A percentile compares a stretch with the other conserved stretches of the same genome.
These are phyloP conservation scores for Vespertilio murinus DNA, from an alignment of 2,797 vertebrate species.

Conservation along the genomic window DNA sequence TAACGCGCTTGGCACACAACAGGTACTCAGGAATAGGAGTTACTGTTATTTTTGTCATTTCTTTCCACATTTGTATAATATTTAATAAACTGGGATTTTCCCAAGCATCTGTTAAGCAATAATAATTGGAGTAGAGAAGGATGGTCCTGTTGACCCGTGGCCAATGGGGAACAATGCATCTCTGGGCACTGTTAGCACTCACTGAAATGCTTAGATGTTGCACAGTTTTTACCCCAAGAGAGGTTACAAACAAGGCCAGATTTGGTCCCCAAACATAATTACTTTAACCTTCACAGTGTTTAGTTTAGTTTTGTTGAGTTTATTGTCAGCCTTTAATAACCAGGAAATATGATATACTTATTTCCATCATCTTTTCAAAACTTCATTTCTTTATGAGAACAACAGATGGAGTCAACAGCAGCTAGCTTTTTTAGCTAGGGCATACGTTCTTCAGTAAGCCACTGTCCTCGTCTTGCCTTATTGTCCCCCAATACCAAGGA, in stretches of 20 bases:
- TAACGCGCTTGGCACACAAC: background rate
- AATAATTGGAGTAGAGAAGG: background rate
- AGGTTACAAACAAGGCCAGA: background rate
- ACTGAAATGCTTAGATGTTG: background rate
- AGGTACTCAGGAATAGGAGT: background rate
- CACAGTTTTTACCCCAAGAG: background rate
- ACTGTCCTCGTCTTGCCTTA: background rate
- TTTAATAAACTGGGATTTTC: background rate
- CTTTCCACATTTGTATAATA: slow-evolving; percentile 1
- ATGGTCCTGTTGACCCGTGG: background rate
- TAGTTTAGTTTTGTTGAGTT: background rate
- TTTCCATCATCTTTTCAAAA: background rate
- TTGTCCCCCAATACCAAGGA: background rate
- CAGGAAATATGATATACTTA: background rate
- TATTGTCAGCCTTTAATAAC: slow-evolving; percentile 33
- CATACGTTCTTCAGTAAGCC: background rate
- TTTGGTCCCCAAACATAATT: background rate
- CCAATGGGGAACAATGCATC: background rate
- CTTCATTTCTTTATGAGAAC: background rate
- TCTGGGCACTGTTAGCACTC: background rate
- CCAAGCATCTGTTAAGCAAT: background rate
- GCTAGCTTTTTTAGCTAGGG: background rate
- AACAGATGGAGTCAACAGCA: background rate
- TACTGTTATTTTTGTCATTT: background rate
- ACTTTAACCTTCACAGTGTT: background rate